Evolutionary conservation across 2,888 invertebrate genomes (phyloP).

Genomic region (Bimastos eiseni): DNA sequence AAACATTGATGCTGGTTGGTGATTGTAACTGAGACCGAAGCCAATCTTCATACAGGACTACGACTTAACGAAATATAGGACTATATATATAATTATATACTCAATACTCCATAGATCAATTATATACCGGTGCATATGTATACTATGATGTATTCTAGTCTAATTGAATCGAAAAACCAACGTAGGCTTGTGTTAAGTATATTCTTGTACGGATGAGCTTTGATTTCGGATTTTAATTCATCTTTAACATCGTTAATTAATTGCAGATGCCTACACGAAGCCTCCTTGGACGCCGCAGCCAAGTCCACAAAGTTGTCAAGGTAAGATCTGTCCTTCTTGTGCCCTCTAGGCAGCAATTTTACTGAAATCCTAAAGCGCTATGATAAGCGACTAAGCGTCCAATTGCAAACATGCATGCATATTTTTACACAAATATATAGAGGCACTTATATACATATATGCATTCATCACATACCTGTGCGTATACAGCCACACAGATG

Average conservation of each 20-base stretch:
- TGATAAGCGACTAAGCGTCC: background rate
- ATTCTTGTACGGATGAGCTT: background rate
- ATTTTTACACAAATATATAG: background rate
- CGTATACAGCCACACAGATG: no score
- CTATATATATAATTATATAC: no score
- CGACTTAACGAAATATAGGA: no score
- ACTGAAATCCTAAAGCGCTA: no score
- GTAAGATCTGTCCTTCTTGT: background rate
- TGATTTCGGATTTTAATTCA: background rate
- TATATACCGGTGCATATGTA: no score
- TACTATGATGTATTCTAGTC: background rate
- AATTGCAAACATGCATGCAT: background rate
- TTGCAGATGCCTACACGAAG: slow-evolving; percentile 36
- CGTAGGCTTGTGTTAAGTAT: no score
- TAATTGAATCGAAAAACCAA: background rate
- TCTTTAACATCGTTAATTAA: no score
- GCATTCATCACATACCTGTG: no score
- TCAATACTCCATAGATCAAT: no score
- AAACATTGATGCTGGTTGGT: background rate
- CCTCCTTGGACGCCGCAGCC: slow-evolving; percentile 43
- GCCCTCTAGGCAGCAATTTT: background rate
- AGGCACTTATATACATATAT: background rate
- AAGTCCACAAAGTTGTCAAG: slow-evolving; percentile 35
- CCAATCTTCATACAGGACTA: no score
- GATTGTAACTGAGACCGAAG: no score